phyloP scores from a whole-genome alignment of 2,888 invertebrate species.

The Itoplectis maculator region DNA sequence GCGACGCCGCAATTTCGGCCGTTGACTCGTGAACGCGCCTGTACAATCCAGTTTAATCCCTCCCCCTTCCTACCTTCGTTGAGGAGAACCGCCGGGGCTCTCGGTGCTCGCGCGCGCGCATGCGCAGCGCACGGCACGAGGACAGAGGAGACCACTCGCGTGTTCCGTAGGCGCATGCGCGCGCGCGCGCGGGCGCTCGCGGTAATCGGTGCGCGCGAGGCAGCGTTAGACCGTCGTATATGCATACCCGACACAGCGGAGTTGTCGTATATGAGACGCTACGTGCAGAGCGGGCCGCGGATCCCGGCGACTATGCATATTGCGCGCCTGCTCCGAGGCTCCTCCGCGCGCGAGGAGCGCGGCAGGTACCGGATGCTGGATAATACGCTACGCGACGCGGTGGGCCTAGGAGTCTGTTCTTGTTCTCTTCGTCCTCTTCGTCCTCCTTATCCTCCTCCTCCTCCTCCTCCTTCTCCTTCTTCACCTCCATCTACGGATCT shows the following conservation, averaged over 20 bases:
- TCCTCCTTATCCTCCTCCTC: too few species aligned
- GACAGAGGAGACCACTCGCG: slow-evolving; percentile 48
- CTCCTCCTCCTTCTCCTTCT: too few species aligned
- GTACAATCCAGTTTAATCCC: slow-evolving; percentile 50
- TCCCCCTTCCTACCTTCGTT: too few species aligned
- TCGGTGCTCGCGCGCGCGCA: too few species aligned
- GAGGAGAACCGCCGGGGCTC: too few species aligned
- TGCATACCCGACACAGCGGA: slow-evolving; percentile 28
- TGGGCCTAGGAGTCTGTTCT: slow-evolving; percentile 49
- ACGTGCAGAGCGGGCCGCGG: slow-evolving; percentile 11
- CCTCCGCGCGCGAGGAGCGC: too few species aligned
- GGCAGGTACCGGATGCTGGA: slow-evolving; percentile 60
- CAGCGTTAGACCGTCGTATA: slow-evolving; percentile 27
- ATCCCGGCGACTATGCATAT: slow-evolving; percentile 8
- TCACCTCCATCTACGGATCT: slow-evolving; percentile 26
- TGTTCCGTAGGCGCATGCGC: too few species aligned
- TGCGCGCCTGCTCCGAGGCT: too few species aligned
- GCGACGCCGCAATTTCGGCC: background rate
- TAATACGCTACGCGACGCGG: slow-evolving; percentile 53
- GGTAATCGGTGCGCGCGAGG: slow-evolving; percentile 52
- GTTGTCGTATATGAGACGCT: slow-evolving; percentile 26
- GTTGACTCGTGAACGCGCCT: slow-evolving; percentile 46
- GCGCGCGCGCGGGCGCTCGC: background rate
- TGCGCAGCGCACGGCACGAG: slow-evolving; percentile 30
- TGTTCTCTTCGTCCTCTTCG: too few species aligned